phyloP scores from a whole-genome alignment of 1,140 invertebrate genomes.

The Solen grandis region DNA sequence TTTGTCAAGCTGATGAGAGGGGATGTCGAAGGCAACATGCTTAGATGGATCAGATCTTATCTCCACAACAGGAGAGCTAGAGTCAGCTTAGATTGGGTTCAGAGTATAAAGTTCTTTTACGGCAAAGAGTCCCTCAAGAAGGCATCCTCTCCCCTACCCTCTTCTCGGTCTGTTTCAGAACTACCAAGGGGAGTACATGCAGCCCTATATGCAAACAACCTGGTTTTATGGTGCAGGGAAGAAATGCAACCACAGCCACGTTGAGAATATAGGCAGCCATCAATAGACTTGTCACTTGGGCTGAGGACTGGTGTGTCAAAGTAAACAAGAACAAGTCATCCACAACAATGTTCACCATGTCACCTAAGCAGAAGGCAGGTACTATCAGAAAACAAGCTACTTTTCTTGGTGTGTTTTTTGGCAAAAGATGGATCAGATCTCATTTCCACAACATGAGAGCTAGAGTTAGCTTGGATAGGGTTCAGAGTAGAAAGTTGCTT shows the following conservation, averaged over 20 bases:
- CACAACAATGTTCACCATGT: background rate
- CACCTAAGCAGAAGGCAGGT: background rate
- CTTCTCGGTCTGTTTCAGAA: background rate
- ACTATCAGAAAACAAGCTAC: background rate
- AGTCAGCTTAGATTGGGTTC: background rate
- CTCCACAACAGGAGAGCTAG: background rate
- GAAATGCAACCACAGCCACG: background rate
- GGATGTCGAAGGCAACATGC: background rate
- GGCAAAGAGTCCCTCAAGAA: background rate
- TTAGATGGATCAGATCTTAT: background rate
- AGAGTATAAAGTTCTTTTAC: background rate
- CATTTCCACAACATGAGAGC: too few species aligned
- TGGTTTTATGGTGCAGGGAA: background rate
- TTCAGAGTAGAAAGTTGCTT: background rate
- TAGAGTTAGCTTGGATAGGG: background rate
- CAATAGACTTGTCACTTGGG: background rate
- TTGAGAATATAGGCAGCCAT: background rate
- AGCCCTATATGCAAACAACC: background rate
- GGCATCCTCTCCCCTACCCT: background rate
- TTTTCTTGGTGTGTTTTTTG: background rate
- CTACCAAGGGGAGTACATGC: background rate
- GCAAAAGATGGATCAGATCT: too few species aligned
- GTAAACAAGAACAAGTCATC: background rate
- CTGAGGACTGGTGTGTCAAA: background rate
- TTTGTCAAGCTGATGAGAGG: background rate